Conservation (phyloP, 2,797 vertebrate genomes). For the Mormyrus hasselquistii region DNA sequence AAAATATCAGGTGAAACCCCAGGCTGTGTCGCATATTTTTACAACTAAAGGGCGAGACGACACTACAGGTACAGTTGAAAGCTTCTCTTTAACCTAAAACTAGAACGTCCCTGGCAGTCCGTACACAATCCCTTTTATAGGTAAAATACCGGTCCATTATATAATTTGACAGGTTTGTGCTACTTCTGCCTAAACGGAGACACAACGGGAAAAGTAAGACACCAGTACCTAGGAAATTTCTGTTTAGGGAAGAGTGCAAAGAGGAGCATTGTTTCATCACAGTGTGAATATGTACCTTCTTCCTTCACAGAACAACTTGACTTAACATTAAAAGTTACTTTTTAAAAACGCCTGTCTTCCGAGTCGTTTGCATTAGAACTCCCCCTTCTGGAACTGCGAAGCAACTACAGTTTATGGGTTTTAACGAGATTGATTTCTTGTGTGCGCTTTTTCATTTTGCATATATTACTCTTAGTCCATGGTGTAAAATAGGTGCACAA, state of each 20-base stretch:
- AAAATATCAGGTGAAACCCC: not conserved
- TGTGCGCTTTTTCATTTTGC: not conserved
- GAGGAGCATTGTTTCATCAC: not conserved
- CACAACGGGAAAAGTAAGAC: not conserved
- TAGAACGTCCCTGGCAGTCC: not conserved
- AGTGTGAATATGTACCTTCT: not conserved
- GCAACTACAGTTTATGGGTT: slow-evolving; percentile 23
- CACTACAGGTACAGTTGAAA: not conserved
- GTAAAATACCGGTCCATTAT: not conserved
- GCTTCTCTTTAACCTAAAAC: not conserved
- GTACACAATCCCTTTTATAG: not conserved
- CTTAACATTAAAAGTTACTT: not conserved
- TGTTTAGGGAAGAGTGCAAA: not conserved
- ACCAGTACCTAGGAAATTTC: not conserved
- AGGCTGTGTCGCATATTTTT: not conserved
- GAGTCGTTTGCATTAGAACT: slow-evolving; percentile 76
- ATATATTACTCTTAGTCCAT: not conserved
- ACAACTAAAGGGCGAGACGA: not conserved
- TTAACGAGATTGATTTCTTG: not conserved
- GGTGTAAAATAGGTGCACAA: not conserved
- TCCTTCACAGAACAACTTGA: not conserved
- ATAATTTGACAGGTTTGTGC: not conserved
- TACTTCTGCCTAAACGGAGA: not conserved
- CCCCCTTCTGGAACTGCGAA: slow-evolving; percentile 71
- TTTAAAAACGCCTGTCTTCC: not conserved